Evolutionary conservation across 1,140 invertebrate species (phyloP).

Genomic region (Thaumetopoea pityocampa): DNA sequence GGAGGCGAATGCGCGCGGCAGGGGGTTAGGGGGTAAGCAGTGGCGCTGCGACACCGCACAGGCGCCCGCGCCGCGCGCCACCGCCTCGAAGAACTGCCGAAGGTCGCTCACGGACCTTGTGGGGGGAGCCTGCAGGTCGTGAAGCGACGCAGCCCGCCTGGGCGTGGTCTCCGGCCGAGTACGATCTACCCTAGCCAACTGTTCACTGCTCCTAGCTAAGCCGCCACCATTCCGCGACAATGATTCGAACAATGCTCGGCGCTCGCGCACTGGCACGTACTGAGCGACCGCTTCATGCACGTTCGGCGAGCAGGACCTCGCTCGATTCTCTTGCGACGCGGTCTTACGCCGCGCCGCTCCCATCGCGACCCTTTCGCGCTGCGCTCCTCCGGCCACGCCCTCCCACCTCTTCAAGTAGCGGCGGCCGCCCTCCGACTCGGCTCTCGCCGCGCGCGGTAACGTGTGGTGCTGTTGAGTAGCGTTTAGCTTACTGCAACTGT

Average conservation of each 20-base stretch:
- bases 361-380: constrained; percentile 50
- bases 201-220: constrained; percentile 61
- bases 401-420: constrained; percentile 69
- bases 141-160: constrained; percentile 55
- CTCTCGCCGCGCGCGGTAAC: constrained; percentile 50
- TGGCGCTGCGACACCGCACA: constrained; percentile 40
- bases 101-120: constrained; percentile 63
- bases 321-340: constrained; percentile 54
- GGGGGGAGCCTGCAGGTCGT: constrained; percentile 63
- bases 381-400: constrained; percentile 50
- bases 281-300: constrained; percentile 55
- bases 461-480: constrained; percentile 55
- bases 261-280: constrained; percentile 58
- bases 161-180: constrained; percentile 42
- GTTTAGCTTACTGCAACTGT: constrained; percentile 64
- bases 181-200: constrained; percentile 42
- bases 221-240: constrained; percentile 43
- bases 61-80: constrained; percentile 53
- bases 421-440: constrained; percentile 54
- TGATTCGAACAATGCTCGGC: constrained; percentile 60
- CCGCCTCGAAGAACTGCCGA: constrained; percentile 67
- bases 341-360: constrained; percentile 61
- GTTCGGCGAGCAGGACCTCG: constrained; percentile 64
- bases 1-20: constrained; percentile 53
- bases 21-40: constrained; percentile 45